Evolutionary conservation across 2,113 vertebrate genomes (phyloP).

Genomic region (Orthonyx spaldingii): DNA sequence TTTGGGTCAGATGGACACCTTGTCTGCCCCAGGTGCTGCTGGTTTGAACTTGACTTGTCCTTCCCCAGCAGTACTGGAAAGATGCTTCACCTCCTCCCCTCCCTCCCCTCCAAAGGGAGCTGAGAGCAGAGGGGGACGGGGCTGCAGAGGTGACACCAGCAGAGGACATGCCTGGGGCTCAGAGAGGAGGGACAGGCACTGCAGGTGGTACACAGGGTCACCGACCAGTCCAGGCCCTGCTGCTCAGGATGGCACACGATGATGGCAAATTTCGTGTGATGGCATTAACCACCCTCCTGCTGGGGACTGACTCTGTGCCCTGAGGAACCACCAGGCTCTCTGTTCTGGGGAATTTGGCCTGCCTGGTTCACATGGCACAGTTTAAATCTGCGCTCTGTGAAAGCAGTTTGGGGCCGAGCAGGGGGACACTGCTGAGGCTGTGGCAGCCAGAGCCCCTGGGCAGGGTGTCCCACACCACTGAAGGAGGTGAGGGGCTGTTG

Average conservation of each 20-base stretch:
- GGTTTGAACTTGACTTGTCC: not conserved
- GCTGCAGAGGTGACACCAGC: not conserved
- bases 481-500: rapidly evolving
- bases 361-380: not conserved
- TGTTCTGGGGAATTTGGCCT: not conserved
- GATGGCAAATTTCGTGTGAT: rapidly evolving
- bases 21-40: not conserved
- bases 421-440: not conserved
- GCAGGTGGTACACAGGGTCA: not conserved
- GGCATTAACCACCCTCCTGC: not conserved
- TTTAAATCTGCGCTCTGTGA: not conserved
- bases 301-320: not conserved
- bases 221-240: rapidly evolving
- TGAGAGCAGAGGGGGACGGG: rapidly evolving
- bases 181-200: not conserved
- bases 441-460: not conserved
- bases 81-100: not conserved
- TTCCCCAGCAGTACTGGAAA: not conserved
- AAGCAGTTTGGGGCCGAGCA: rapidly evolving
- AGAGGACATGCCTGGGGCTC: not conserved
- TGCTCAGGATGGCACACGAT: not conserved
- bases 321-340: not conserved
- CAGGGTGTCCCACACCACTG: not conserved
- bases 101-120: not conserved
- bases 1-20: not conserved